Evolutionary conservation across 2,888 invertebrate genomes (phyloP), one percentile per base, ranked within the genome.

Genomic region (Sceliomorpha sp.): DNA sequence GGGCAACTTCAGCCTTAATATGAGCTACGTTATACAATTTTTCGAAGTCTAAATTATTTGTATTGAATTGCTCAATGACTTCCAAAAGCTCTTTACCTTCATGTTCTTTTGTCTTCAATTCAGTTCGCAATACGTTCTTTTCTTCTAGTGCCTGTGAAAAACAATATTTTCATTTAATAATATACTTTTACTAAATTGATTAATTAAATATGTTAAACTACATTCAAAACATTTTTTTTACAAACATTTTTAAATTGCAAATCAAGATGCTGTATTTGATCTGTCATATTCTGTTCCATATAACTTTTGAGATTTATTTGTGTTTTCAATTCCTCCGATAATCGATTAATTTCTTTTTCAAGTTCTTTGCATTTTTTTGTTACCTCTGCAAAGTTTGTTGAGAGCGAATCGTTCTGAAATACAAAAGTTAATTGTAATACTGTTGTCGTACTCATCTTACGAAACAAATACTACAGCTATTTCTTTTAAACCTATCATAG

Each of bases 1-100:
- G 90, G 20, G 90, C 86, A 1, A 92, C 86, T 79, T 93, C 92
- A 0, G 92, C 92, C 74, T 91, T 91, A 8, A 91, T 87, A 36
- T 90, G 89, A 29, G 90, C 91, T 29, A 90, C 89, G 74, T 92
- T 90, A 37, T 92, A 89, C 14, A 92, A 81, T 59, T 90, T 90
- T 27, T 90, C 88, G 26, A 86, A 78, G 71, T 88, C 87, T 24
- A 88, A 78, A 37, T 77, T 82, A 58, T 83, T 83, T 1, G 72
- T 72, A 45, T 83, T 84, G 27, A 80, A 55, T 66, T 84, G 81
- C 42, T 81, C 80, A 9, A 87, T 78, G 17, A 85, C 78, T 29
- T 84, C 81, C 1, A 78, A 45, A 39, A 88, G 71, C 60, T 87
- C 86, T 55, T 83, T 81, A 5, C 80, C 44, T 73, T 86, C 85